Percentiles rank a stretch among this genome's conserved stretches.
Conservation (phyloP, 2,888 invertebrate genomes). For the Drosophila neutralis region DNA sequence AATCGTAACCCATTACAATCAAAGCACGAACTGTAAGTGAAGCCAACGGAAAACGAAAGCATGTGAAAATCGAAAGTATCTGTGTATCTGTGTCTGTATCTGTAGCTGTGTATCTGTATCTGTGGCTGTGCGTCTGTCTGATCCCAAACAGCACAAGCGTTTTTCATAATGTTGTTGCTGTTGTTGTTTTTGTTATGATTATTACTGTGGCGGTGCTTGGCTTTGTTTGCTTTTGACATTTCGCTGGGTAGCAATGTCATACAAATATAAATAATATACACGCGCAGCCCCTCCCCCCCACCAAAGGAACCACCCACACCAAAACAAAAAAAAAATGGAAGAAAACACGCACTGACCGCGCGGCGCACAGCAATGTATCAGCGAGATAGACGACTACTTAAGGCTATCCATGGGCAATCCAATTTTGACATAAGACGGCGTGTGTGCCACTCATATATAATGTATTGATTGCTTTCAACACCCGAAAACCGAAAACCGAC, state of each 20-base stretch:
- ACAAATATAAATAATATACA: constrained; percentile 76
- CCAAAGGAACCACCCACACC: constrained; percentile 50
- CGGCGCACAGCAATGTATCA: constrained; percentile 32
- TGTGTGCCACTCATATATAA: constrained; percentile 16
- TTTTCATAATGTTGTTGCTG: constrained; percentile 52
- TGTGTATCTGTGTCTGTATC: constrained; percentile 26
- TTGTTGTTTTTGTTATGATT: constrained; percentile 39
- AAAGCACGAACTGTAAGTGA: constrained; percentile 27
- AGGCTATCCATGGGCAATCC: constrained; percentile 15
- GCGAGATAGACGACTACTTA: constrained; percentile 41
- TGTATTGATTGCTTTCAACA: constrained; percentile 44
- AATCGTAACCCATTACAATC: constrained; percentile 31
- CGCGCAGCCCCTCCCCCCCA: constrained; percentile 34
- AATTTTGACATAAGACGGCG: constrained; percentile 28
- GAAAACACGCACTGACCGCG: constrained; percentile 55
- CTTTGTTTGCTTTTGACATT: constrained; percentile 81
- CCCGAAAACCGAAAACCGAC: constrained; percentile 3
- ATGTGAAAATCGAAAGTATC: constrained; percentile 69
- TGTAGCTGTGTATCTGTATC: constrained; percentile 31
- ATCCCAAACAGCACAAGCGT: constrained; percentile 54
- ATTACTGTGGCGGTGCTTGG: constrained; percentile 50
- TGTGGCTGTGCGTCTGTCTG: constrained; percentile 31
- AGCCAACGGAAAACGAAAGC: constrained; percentile 57
- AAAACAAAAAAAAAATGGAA: constrained; percentile 4
- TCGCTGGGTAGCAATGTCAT: constrained; percentile 81